These are phyloP conservation scores for Neoascia interrupta DNA, from an alignment of 2,888 invertebrate species.

Conservation along the genomic window DNA sequence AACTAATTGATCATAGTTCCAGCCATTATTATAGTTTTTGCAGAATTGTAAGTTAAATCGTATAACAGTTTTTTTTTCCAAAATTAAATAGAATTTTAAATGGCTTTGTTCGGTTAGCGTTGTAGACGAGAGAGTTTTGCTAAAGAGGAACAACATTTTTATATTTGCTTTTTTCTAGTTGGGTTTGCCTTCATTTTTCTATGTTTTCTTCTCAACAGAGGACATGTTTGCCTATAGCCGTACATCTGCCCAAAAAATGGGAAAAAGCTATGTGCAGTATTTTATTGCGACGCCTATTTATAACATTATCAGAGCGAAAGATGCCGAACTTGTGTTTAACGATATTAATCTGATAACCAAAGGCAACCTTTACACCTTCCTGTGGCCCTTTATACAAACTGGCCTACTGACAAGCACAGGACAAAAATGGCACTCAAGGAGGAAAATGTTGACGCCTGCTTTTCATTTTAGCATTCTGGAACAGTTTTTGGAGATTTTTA, in stretches of 20 bases:
- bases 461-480: conserved; percentile 76
- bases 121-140: too few relatives aligned
- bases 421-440: conserved; percentile 75
- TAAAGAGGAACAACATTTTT: too few relatives aligned
- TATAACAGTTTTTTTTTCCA: too few relatives aligned
- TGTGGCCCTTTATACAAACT: conserved; percentile 73
- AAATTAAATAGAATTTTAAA: too few relatives aligned
- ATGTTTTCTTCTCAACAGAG: too few relatives aligned
- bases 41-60: too few relatives aligned
- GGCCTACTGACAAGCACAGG: conserved; percentile 74
- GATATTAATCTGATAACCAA: conserved; percentile 73
- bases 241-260: conserved; percentile 28
- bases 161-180: too few relatives aligned
- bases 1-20: too few relatives aligned
- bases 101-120: too few relatives aligned
- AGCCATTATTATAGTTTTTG: too few relatives aligned
- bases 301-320: conserved; percentile 74
- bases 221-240: conserved; percentile 70
- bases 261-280: conserved; percentile 72
- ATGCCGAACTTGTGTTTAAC: conserved; percentile 73
- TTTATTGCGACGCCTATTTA: conserved; percentile 67
- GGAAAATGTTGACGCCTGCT: conserved; percentile 75
- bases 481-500: conserved; percentile 75
- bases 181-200: too few relatives aligned
- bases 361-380: conserved; percentile 72